These are phyloP conservation scores for Cottoperca gobio DNA, from an alignment of 2,797 vertebrate species.

Conservation along the genomic window DNA sequence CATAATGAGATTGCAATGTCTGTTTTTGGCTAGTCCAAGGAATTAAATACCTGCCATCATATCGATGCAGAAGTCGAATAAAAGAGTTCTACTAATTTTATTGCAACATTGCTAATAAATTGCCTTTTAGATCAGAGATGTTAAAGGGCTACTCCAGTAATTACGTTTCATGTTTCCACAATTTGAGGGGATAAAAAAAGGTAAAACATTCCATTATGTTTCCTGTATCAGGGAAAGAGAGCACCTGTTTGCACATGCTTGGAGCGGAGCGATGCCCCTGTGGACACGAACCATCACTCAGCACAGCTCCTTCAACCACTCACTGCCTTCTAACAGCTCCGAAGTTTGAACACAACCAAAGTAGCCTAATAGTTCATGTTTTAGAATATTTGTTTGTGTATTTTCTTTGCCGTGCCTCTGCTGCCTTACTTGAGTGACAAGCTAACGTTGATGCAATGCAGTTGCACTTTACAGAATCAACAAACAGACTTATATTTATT, in stretches of 20 bases:
- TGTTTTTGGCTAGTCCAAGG: not conserved
- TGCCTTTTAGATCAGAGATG: not conserved
- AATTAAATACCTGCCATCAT: not conserved
- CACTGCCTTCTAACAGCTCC: no score
- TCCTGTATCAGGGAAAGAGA: no score
- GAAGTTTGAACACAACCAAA: not conserved
- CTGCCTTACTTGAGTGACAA: not conserved
- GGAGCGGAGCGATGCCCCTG: no score
- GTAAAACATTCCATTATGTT: no score
- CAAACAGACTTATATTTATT: not conserved
- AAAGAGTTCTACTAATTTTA: not conserved
- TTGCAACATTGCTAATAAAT: conserved; percentile 3
- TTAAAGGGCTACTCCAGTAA: not conserved
- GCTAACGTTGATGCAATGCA: not conserved
- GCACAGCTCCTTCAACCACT: not conserved
- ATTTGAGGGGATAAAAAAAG: not conserved
- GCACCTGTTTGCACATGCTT: no score
- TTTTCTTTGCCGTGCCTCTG: not conserved
- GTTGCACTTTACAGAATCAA: not conserved
- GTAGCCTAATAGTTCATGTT: not conserved
- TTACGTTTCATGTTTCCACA: not conserved
- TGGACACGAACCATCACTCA: no score
- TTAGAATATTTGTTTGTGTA: not conserved
- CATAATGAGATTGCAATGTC: not conserved
- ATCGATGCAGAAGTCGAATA: not conserved